Base-by-base conservation (phyloP, 2,888 invertebrate genomes). In the Liodrosophila aerea region DNA sequence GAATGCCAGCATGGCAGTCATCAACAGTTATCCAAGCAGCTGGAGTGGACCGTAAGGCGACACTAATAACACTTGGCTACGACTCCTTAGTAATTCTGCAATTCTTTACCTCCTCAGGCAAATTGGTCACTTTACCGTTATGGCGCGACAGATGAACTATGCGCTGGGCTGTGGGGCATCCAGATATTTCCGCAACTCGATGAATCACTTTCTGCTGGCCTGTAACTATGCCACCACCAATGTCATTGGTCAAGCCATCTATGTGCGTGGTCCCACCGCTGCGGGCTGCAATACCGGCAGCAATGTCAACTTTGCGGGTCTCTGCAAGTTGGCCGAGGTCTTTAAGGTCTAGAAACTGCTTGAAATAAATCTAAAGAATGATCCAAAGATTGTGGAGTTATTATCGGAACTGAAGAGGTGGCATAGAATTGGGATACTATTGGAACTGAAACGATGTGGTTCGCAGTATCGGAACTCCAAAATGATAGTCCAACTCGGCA, bases 141-240 rank as follows among this genome's bases (percentile, higher is more conserved):
- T 81, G 73, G 60, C 63, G 1, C 64, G 64, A 9, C 50, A 71
- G 13, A 11, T 40, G 7, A 73, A 53, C 30, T 37, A 16, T 0
- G 63, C 54, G 16, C 7, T 67, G 0, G 81, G 82, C 16, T 81
- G 81, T 2, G 69, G 64, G 1, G 47, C 16, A 1, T 11, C 49
- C 5, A 15, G 1, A 2, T 69, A 39, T 11, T 1, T 1, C 0
- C 0, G 0, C 0, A 3, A 27, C 9, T 15, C 4, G 0, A 4
- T n/a, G 4, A 58, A 58, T 0, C 18, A 18, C 2, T 64, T 51
- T 37, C 41, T 74, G 0, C 0, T 78, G 2, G 64, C 52, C 47
- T 82, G 82, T 40, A 81, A 81, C 36, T 77, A 77, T 53, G 81
- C 81, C 11, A 57, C 57, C 7, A 69, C 68, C 30, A 81, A 77